Base-by-base conservation (phyloP, 2,113 vertebrate species). In the Catagonus wagneri region DNA sequence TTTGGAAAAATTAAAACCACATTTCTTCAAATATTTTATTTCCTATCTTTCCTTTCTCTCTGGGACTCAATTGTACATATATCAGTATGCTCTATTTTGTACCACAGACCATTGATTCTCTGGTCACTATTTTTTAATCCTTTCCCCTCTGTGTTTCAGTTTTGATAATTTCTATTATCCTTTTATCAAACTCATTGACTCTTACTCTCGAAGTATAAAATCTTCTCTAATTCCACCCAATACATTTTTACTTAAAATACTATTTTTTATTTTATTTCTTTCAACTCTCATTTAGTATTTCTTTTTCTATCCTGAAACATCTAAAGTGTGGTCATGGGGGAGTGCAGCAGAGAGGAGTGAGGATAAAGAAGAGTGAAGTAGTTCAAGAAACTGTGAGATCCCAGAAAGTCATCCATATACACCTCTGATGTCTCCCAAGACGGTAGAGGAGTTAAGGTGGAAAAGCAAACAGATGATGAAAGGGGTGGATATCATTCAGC, bases 11-110 rank as follows among this genome's bases (percentile, higher is more conserved):
- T 32, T 78, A 84, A 34, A 72, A 63, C 19, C 6, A 61, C 1
- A 63, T 89, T 96, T 34, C 63, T 84, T 78, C 32, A 83, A 44
- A n/a, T 83, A 60, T 71, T 80, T 80, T 79, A 79, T 60, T 63
- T 78, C 44, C 12, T 87, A 7, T 68, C 2, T 15, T 29, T 61
- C 16, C 3, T 63, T 4, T 50, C n/a, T 92, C n/a, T 39, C 17
- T 61, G 14, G 3, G 19, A 69, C 54, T 71, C 1, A 87, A 3
- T 17, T 93, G 7, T 52, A 27, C 34, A 13, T 69, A 10, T 75
- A 4, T 75, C n/a, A 16, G 27, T 44, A 34, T 74, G 58, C 52
- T 79, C 68, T 50, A 0, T 68, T 81, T 93, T 68, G 7, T 89
- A 39, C 20, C 61, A 56, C 12, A 86, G 61, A 68, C n/a, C 25